Percentiles rank a stretch among this genome's conserved stretches.
Evolutionary conservation across 2,888 invertebrate species (phyloP).

Genomic region (Andrena marginata): DNA sequence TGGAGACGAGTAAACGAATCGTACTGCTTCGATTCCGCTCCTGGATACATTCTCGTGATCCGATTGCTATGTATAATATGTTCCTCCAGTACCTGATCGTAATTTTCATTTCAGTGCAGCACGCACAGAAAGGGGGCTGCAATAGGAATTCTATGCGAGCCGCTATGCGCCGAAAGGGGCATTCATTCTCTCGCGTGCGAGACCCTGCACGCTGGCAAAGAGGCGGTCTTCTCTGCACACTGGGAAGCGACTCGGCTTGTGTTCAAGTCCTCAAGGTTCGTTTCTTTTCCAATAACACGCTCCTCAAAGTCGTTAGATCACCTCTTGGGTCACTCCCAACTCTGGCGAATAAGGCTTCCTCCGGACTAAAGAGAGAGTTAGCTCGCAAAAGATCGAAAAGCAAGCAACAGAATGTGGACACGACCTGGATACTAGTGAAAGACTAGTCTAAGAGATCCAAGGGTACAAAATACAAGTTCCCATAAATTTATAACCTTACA

Average conservation of each 20-base stretch:
- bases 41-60: background rate
- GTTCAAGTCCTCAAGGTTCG: conserved; percentile 86
- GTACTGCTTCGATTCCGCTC: background rate
- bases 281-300: background rate
- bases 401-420: too few relatives aligned
- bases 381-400: too few relatives aligned
- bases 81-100: conserved; percentile 38
- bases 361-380: background rate
- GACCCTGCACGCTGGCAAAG: conserved; percentile 88
- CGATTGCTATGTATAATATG: conserved; percentile 4
- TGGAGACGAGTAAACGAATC: too few relatives aligned
- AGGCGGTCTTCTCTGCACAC: conserved; percentile 87
- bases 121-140: conserved; percentile 86
- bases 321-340: background rate
- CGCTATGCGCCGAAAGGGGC: conserved; percentile 87
- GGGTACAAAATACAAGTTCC: too few relatives aligned
- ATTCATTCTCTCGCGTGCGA: conserved; percentile 88
- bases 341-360: background rate
- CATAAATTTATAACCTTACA: too few relatives aligned
- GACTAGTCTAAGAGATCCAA: too few relatives aligned
- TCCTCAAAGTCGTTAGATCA: background rate
- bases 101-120: conserved; percentile 86
- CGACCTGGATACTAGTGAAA: too few relatives aligned
- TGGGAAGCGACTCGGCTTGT: conserved; percentile 87
- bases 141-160: conserved; percentile 88